Conservation (phyloP, 2,113 vertebrate genomes). For the Dolichotis patagonum region DNA sequence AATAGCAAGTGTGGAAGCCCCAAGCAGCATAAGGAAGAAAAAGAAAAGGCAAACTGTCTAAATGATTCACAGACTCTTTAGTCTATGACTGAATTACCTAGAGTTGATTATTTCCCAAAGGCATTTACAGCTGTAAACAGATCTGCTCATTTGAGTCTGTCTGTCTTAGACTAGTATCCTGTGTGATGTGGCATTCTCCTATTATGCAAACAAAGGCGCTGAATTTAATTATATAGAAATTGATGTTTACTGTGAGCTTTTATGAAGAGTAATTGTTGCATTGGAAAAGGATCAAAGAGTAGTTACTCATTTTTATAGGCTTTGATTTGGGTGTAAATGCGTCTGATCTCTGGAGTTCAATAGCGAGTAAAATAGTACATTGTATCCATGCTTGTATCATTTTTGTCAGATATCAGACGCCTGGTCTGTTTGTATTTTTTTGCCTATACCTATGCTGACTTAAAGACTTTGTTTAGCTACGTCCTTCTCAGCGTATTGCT, state of each 20-base stretch:
- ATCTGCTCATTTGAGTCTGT: constrained; percentile 19
- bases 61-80: background rate
- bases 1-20: background rate
- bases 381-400: background rate
- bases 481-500: background rate
- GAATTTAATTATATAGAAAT: constrained; percentile 64
- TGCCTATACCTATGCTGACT: background rate
- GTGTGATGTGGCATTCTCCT: background rate
- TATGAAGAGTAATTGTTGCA: constrained; percentile 61
- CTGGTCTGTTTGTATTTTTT: constrained; percentile 5
- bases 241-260: constrained; percentile 60
- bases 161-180: constrained; percentile 20
- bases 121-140: background rate
- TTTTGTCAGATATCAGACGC: background rate
- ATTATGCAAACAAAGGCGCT: constrained; percentile 59
- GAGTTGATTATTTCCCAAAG: background rate
- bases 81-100: background rate
- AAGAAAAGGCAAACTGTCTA: background rate
- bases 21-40: background rate
- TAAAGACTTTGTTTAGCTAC: constrained; percentile 29
- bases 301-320: constrained; percentile 41
- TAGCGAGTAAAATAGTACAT: background rate
- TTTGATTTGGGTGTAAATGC: constrained; percentile 44
- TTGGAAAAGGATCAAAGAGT: constrained; percentile 38
- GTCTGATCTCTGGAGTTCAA: constrained; percentile 48